phyloP scores from a whole-genome alignment of 2,113 vertebrate species.

The Amphiprion percula region DNA sequence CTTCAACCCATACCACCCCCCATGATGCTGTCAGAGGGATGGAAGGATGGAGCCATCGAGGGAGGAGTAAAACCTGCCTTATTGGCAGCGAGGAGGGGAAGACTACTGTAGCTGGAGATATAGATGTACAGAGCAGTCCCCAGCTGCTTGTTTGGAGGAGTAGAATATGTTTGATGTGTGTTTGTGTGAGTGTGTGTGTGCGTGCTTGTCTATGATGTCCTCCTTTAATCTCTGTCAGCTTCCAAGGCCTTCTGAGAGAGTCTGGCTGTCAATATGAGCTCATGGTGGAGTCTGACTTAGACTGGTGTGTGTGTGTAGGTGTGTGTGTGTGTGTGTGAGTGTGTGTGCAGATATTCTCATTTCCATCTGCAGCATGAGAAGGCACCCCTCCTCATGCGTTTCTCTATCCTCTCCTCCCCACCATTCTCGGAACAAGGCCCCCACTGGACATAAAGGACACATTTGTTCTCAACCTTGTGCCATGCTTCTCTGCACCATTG shows the following conservation, averaged over 20 bases:
- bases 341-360: conserved; percentile 39
- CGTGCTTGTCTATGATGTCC: conserved; percentile 9
- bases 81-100: conserved; percentile 37
- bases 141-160: conserved; percentile 47
- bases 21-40: conserved; percentile 45
- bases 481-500: conserved; percentile 72
- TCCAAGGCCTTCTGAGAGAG: conserved; percentile 30
- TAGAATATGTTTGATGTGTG: conserved; percentile 38
- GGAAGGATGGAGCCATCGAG: conserved; percentile 47
- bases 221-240: conserved; percentile 47
- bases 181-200: conserved; percentile 41
- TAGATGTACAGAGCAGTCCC: conserved; percentile 36
- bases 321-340: conserved; percentile 11
- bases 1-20: conserved; percentile 49
- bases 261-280: conserved; percentile 51
- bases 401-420: conserved; percentile 25
- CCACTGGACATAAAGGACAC: conserved; percentile 66
- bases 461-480: conserved; percentile 75
- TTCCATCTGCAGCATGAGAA: conserved; percentile 59
- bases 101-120: conserved; percentile 42
- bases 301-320: conserved; percentile 24
- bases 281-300: conserved; percentile 21
- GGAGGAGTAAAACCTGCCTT: conserved; percentile 39
- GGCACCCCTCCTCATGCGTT: conserved; percentile 46
- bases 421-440: conserved; percentile 48